phyloP scores from a whole-genome alignment of 2,888 invertebrate genomes.

The Darwinula stevensoni region DNA sequence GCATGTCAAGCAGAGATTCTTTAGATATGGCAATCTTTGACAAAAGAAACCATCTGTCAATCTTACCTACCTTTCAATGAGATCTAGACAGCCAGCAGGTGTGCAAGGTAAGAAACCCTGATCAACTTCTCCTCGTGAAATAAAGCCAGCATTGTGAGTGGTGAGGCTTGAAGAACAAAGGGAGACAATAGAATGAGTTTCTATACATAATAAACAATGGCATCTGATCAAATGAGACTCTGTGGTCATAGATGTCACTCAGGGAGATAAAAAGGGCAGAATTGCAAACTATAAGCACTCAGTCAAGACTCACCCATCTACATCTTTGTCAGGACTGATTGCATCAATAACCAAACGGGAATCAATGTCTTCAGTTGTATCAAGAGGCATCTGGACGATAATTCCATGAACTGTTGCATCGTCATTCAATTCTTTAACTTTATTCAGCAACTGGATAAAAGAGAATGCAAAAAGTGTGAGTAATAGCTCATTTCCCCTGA shows the following conservation, averaged over 20 bases:
- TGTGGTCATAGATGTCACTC: no score
- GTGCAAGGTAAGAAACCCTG: slow-evolving; percentile 83
- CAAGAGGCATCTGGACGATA: slow-evolving; percentile 86
- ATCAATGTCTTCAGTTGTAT: slow-evolving; percentile 49
- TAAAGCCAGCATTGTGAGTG: slow-evolving; percentile 71
- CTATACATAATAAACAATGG: neutral
- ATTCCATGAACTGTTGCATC: slow-evolving; percentile 69
- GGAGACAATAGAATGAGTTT: no score
- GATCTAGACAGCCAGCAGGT: slow-evolving; percentile 73
- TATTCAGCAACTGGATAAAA: slow-evolving; percentile 28
- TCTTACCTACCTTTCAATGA: slow-evolving; percentile 32
- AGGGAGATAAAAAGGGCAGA: no score
- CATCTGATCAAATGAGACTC: neutral
- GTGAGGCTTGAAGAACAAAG: slow-evolving; percentile 30
- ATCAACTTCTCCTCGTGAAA: slow-evolving; percentile 55
- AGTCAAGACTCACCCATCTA: slow-evolving; percentile 57
- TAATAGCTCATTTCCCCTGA: no score
- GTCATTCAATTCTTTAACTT: slow-evolving; percentile 42
- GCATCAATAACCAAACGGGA: slow-evolving; percentile 57
- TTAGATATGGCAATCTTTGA: no score
- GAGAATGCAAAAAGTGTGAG: slow-evolving; percentile 5
- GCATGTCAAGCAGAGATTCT: no score
- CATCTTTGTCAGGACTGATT: slow-evolving; percentile 68
- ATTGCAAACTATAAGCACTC: no score
- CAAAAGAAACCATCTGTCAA: neutral